Base-by-base conservation (phyloP, 1,140 invertebrate genomes). In the Cotesia typhae region DNA sequence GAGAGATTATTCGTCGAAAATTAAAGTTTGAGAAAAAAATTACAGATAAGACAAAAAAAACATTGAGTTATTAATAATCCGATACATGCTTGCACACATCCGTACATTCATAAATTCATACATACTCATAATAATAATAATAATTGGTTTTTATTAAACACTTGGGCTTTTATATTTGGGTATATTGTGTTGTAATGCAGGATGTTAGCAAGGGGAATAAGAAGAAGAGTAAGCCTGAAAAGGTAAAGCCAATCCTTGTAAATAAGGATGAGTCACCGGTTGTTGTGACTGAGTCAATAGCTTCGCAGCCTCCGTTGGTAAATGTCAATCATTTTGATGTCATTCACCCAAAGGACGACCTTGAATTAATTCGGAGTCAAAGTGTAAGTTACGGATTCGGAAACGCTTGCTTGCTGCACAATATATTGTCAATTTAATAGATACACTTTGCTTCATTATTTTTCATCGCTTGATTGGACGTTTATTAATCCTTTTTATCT, bases 271-370 rank as follows among this genome's bases (percentile, higher is more conserved):
- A 92, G 70, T 83, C 88, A 3, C 81, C 84, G 67, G 75, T 84
- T 20, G 76, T 90, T 10, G 79, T 76, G 71, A 69, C 72, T 61
- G 83, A 85, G 74, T 68, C 76, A 75, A 80, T 70, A 75, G 63
- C 75, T 66, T 78, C 82, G 20, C 82, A 87, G 70, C 57, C 74
- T 72, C 61, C 79, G 36, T 71, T 70, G 20, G 71, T 67, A 37
- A 87, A 87, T 36, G 77, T 85, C 51, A 95, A 94, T 89, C 91
- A 92, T 85, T 94, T 94, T 86, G 92, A 94, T 76, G 84, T 91
- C 77, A 91, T 90, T 84, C 91, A 91, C 72, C 93, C 93, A 67
- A 95, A 95, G 88, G 93, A 94, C 87, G 92, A 94, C 76, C 90
- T 93, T 76, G 92, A 94, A 85, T 86, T 94, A 66, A 87, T 88